A percentile compares a stretch with the other conserved stretches of the same genome.
phyloP scores from a whole-genome alignment of 1,140 invertebrate species.

The Zaprionus lachaisei region DNA sequence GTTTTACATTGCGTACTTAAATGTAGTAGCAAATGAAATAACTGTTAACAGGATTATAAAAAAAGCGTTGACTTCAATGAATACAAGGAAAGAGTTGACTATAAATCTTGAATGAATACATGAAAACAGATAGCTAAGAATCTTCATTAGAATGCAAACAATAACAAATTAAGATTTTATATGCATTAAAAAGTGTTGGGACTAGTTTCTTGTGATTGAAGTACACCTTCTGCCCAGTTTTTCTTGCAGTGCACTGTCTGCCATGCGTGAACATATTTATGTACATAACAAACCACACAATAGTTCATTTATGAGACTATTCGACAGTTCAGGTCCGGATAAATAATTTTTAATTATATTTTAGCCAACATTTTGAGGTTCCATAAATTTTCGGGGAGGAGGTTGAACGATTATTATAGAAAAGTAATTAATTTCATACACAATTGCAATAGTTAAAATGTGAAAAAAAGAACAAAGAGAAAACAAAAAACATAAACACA shows the following conservation, averaged over 20 bases:
- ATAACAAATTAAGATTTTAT: conserved; percentile 21
- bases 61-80: neutral
- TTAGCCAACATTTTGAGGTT: conserved; percentile 26
- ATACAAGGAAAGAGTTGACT: too few species aligned
- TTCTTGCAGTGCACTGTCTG: conserved; percentile 9
- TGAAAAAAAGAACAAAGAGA: too few species aligned
- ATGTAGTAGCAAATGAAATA: neutral
- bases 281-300: conserved; percentile 28
- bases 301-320: conserved; percentile 39
- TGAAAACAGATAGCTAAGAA: neutral
- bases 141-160: neutral
- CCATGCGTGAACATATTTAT: neutral
- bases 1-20: neutral
- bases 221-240: neutral
- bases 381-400: neutral
- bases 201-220: neutral
- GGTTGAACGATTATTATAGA: neutral
- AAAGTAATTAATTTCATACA: neutral
- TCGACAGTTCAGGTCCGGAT: conserved; percentile 22
- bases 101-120: too few species aligned
- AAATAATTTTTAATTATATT: conserved; percentile 41
- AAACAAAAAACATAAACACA: too few species aligned
- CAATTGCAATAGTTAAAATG: too few species aligned
- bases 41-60: too few species aligned
- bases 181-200: neutral